Percentiles rank a stretch among this genome's conserved stretches.
These are phyloP conservation scores for Oreochromis tanganicae DNA, from an alignment of 2,113 vertebrate genomes.

Conservation along the genomic window DNA sequence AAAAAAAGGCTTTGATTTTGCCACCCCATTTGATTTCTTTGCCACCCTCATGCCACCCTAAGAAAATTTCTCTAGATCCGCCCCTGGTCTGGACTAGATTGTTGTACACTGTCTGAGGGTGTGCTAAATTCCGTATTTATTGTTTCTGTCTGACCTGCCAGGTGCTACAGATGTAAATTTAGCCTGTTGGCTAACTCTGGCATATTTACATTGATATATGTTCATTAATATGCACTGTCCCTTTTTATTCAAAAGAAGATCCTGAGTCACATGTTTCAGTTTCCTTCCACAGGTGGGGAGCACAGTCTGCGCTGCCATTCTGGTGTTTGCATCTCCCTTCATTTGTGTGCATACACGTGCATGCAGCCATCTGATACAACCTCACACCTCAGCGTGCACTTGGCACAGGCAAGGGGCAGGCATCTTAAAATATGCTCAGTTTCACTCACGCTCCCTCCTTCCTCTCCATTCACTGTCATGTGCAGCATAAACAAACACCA, in stretches of 20 bases:
- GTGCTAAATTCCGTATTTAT: background rate
- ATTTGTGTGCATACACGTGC: background rate
- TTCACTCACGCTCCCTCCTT: background rate
- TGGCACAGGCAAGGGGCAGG: constrained; percentile 1
- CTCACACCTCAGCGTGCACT: constrained; percentile 57
- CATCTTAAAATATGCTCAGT: constrained; percentile 5
- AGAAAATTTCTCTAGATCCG: too few species aligned
- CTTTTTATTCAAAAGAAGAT: background rate
- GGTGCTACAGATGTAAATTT: background rate
- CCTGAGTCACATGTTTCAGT: background rate
- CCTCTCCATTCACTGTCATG: background rate
- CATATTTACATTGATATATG: background rate
- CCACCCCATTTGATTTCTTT: too few species aligned
- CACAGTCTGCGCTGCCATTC: background rate
- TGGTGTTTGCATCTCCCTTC: background rate
- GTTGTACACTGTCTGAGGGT: background rate
- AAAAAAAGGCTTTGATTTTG: too few species aligned
- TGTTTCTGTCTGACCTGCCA: background rate
- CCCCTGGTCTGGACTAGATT: too few species aligned
- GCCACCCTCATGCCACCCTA: too few species aligned
- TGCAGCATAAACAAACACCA: background rate
- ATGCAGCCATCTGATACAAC: constrained; percentile 39
- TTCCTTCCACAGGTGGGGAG: constrained; percentile 7
- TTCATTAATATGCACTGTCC: background rate
- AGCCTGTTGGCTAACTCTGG: background rate